Conservation (phyloP, 2,888 invertebrate genomes). For the Linnaemya vulpina region DNA sequence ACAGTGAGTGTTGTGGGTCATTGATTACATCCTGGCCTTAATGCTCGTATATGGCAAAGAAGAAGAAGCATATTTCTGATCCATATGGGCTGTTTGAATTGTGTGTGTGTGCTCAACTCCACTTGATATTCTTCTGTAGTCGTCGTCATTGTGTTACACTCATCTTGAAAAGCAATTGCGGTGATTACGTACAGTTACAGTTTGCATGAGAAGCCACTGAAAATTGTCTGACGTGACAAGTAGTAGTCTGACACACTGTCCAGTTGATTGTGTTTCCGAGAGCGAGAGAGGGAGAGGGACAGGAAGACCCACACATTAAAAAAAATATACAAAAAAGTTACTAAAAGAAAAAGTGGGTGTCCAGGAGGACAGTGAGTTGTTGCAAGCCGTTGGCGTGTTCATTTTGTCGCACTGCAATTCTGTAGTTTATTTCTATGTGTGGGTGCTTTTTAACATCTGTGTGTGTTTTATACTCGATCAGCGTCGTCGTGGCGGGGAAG, state of each 20-base stretch:
- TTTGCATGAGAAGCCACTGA: conserved; percentile 17
- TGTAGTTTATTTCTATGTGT: conserved; percentile 51
- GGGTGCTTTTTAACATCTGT: conserved; percentile 51
- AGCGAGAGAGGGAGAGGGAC: neutral
- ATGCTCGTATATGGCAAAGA: conserved; percentile 7
- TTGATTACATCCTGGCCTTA: conserved; percentile 39
- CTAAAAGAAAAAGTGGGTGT: neutral
- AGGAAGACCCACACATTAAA: no score
- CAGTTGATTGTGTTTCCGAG: neutral
- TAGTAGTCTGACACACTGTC: neutral
- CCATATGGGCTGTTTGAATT: conserved; percentile 40
- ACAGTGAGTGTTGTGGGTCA: conserved; percentile 44
- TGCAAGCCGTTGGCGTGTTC: neutral
- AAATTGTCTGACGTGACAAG: neutral
- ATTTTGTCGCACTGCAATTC: neutral
- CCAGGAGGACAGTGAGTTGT: neutral
- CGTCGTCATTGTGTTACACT: conserved; percentile 34
- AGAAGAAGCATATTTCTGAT: neutral
- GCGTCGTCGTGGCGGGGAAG: conserved; percentile 70
- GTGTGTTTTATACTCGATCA: conserved; percentile 35
- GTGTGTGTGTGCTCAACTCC: neutral
- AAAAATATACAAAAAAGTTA: no score
- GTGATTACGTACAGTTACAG: conserved; percentile 51
- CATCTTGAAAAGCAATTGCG: conserved; percentile 47
- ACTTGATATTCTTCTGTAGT: conserved; percentile 12